phyloP scores from a whole-genome alignment of 2,888 invertebrate genomes.

The Alsophila aescularia region DNA sequence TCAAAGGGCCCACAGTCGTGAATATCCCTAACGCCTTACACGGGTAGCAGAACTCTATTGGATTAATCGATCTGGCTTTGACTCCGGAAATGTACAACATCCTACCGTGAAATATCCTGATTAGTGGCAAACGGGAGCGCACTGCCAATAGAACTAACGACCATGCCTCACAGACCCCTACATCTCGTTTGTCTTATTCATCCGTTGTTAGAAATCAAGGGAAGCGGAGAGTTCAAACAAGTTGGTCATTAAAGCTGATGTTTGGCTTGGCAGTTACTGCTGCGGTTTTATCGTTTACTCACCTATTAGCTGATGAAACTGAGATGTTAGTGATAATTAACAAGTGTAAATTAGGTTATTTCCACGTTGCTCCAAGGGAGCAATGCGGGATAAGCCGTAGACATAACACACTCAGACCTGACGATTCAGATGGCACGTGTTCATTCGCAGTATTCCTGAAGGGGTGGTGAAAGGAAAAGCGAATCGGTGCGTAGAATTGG shows the following conservation, averaged over 20 bases:
- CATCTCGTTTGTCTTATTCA: conserved; percentile 42
- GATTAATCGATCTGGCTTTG: conserved; percentile 52
- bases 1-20: conserved; percentile 8
- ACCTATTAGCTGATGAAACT: conserved; percentile 37
- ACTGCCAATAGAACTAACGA: conserved; percentile 37
- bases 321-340: not conserved
- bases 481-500: conserved; percentile 47
- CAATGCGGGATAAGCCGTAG: not conserved
- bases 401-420: not conserved
- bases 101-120: conserved; percentile 56
- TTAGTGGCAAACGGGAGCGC: conserved; percentile 49
- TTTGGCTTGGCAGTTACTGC: conserved; percentile 48
- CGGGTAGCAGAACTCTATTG: conserved; percentile 11
- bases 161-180: conserved; percentile 42
- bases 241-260: conserved; percentile 41
- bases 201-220: conserved; percentile 9
- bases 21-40: conserved; percentile 2
- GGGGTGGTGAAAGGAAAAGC: conserved; percentile 25
- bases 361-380: not conserved
- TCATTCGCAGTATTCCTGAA: conserved; percentile 6
- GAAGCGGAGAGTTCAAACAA: conserved; percentile 28
- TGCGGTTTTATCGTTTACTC: conserved; percentile 46
- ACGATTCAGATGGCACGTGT: not conserved
- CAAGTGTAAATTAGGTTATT: not conserved
- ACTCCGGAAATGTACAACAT: conserved; percentile 43